Base-by-base conservation (phyloP, 2,113 vertebrate species). In the Tenrec ecaudatus region DNA sequence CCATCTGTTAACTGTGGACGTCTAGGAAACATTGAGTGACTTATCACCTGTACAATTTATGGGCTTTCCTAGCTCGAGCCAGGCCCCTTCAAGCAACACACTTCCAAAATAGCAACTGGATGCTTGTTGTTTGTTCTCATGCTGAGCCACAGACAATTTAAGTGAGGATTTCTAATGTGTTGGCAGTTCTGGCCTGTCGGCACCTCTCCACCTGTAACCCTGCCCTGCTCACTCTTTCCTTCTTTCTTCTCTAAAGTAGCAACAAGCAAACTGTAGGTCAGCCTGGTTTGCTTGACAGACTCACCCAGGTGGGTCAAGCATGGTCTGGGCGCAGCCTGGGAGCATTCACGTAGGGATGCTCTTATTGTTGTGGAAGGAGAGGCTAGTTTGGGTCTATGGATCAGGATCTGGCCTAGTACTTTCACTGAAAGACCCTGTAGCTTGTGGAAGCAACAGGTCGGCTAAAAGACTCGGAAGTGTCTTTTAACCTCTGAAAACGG, bases 1-100 rank as follows among this genome's bases (percentile, higher is more conserved):
- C 47, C 47, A 10, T 53, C 47, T 53, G 47, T 10, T 53, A 10
- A 53, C 47, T 10, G 47, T 81, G 57, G 92, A 91, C 43, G 57
- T 95, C 94, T 86, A 4, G 94, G 89, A 82, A 92, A 60, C 62
- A 71, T 36, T 43, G 89, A 93, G 88, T 78, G 1, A 87, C 88
- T 90, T 95, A 40, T 82, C 40, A 62, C 86, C 53, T 75, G 79
- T 75, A 57, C 93, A 40, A 58, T 68, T 73, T 16, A 76, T 43
- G 58, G 36, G 23, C 84, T 92, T 96, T 89, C 38, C 77, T 36
- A 23, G 60, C 6, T 69, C 81, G 23, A 8, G 2, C 93, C 66
- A 78, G 83, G 29, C 22, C 76, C 62, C 33, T 27, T 25, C 0
- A 0, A 64, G 88, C 80, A 31, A 19, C 5, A 8, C 25, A 14